These are phyloP conservation scores for Ditylenchus weischeri DNA, from an alignment of 2,888 invertebrate species.

Conservation along the genomic window DNA sequence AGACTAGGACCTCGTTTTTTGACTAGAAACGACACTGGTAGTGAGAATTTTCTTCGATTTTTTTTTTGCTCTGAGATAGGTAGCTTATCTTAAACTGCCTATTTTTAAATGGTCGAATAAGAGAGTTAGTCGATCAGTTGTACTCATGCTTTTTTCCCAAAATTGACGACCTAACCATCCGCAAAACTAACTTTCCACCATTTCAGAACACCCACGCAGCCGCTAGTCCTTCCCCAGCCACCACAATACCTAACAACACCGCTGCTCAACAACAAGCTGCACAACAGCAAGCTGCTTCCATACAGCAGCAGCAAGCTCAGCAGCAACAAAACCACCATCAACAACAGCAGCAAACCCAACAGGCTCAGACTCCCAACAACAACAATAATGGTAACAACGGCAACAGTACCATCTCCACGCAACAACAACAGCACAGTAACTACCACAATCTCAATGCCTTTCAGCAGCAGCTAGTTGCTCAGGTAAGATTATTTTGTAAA, in stretches of 20 bases:
- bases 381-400: neutral
- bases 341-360: slow-evolving; percentile 10
- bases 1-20: no score
- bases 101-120: no score
- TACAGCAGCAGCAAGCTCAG: slow-evolving; percentile 20
- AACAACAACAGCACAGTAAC: slow-evolving; percentile 4
- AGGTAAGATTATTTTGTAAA: neutral
- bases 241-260: neutral
- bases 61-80: no score
- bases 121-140: neutral
- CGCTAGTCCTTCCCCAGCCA: slow-evolving; percentile 1
- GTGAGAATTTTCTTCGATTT: no score
- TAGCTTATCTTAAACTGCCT: no score
- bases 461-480: slow-evolving; percentile 18
- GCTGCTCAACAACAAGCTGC: neutral
- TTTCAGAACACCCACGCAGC: neutral
- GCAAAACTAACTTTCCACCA: neutral
- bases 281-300: slow-evolving; percentile 12
- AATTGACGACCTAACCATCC: no score
- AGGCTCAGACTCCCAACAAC: neutral
- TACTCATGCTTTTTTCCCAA: neutral
- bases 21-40: no score
- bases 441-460: slow-evolving; percentile 5
- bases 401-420: neutral
- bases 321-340: slow-evolving; percentile 13